These are phyloP conservation scores for Drosophila prosaltans DNA, from an alignment of 1,140 invertebrate genomes.

Conservation along the genomic window DNA sequence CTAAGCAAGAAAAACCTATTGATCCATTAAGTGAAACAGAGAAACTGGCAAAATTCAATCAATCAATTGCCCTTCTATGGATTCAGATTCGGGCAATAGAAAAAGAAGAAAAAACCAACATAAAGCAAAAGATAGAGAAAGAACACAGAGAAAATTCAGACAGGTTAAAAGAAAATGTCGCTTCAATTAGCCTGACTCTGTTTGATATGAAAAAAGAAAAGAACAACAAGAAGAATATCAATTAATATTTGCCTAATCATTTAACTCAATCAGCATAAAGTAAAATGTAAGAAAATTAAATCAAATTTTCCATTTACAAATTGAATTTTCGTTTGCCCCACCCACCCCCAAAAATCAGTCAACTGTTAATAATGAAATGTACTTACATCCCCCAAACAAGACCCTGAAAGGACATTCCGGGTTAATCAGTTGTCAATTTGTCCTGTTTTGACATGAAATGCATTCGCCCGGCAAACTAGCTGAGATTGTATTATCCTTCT, in stretches of 20 bases:
- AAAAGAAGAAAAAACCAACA: slow-evolving; percentile 9
- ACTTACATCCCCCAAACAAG: not conserved
- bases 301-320: slow-evolving; percentile 15
- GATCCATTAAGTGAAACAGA: slow-evolving; percentile 36
- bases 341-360: not conserved
- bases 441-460: slow-evolving; percentile 16
- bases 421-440: slow-evolving; percentile 32
- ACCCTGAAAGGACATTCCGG: slow-evolving; percentile 11
- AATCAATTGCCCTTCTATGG: slow-evolving; percentile 41
- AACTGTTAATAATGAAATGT: slow-evolving; percentile 25
- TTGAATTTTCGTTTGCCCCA: not conserved
- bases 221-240: slow-evolving; percentile 1
- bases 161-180: slow-evolving; percentile 10
- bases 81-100: slow-evolving; percentile 30
- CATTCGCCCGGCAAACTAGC: slow-evolving; percentile 8
- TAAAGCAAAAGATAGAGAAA: not conserved
- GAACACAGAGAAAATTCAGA: slow-evolving; percentile 1
- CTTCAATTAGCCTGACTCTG: slow-evolving; percentile 18
- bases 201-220: not conserved
- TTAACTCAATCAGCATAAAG: slow-evolving; percentile 11
- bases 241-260: slow-evolving; percentile 13
- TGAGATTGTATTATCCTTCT: not conserved
- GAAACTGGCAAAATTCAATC: slow-evolving; percentile 53
- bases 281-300: slow-evolving; percentile 5
- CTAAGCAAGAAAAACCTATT: slow-evolving; percentile 43